Conservation (phyloP, 1,140 invertebrate species). For the Leptopilina boulardi region DNA sequence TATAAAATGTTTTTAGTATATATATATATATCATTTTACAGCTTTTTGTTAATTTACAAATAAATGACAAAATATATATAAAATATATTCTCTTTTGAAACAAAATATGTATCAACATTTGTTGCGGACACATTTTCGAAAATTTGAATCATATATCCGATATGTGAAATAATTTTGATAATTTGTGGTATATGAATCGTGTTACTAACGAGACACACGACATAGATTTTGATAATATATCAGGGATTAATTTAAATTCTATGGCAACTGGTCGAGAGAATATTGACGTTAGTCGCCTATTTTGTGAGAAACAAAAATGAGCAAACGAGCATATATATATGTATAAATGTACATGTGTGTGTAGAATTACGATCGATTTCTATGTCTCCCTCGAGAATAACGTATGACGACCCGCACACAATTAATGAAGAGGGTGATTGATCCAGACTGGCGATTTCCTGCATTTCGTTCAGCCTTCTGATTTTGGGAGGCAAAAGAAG, state of each 20-base stretch:
- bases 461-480: not conserved
- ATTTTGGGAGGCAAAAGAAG: not conserved
- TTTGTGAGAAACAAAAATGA: constrained; percentile 36
- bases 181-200: not conserved
- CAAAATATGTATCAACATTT: no score
- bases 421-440: constrained; percentile 38
- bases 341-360: not conserved
- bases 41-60: no score
- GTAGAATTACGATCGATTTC: constrained; percentile 29
- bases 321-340: constrained; percentile 33
- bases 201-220: constrained; percentile 40
- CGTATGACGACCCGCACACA: constrained; percentile 26
- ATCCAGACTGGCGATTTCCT: constrained; percentile 29
- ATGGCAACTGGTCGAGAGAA: constrained; percentile 7
- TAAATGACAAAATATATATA: no score
- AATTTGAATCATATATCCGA: no score
- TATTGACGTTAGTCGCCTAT: constrained; percentile 25
- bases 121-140: no score
- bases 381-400: constrained; percentile 36
- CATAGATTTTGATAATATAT: constrained; percentile 40
- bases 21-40: no score
- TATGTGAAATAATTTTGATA: no score
- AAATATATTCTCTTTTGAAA: no score
- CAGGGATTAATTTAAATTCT: constrained; percentile 42
- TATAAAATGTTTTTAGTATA: no score